Evolutionary conservation across 2,888 invertebrate genomes (phyloP), one percentile per base, ranked within the genome.

Genomic region (Hipparchia sbordonii): DNA sequence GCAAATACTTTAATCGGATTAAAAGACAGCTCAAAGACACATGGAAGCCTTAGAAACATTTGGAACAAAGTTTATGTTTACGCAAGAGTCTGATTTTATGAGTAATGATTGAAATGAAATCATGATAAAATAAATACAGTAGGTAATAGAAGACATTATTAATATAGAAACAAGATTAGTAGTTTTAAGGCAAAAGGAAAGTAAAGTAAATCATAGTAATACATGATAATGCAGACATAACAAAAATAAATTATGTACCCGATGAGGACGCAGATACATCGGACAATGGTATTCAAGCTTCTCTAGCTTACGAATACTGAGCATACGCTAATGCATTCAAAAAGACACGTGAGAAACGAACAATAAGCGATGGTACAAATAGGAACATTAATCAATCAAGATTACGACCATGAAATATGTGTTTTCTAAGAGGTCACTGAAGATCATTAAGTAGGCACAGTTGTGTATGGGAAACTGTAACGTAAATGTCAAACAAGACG

Each of bases 1-100:
- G 75, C 77, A 78, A 80, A 84, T 82, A 83, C 82, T 81, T 59
- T 80, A 89, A 90, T 88, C 86, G 84, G 87, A 87, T 90, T 88
- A 88, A 80, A 77, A 74, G 77, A 81, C 78, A 82, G 79, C 82
- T 79, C 78, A 81, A 80, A 80, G 80, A 72, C 62, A 72, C 68
- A 9, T 33, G 57, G 87, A 89, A 85, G 79, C 86, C 88, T 67
- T 82, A 84, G 77, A 66, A 80, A 62, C 10, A n/a, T 62, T 12
- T 54, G 61, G 54, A 56, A 48, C n/a, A 23, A 48, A 63, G 13
- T 65, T 54, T 7, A 52, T 63, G 46, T 13, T 67, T n/a, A 56
- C 67, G 45, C 56, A 23, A 57, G 46, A 57, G 57, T 67, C 67
- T 46, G 57, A 67, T 67, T 67, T 67, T 46, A 67, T 54, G n/a